Conservation (phyloP, 2,888 invertebrate genomes). For the Pheosia tremula region DNA sequence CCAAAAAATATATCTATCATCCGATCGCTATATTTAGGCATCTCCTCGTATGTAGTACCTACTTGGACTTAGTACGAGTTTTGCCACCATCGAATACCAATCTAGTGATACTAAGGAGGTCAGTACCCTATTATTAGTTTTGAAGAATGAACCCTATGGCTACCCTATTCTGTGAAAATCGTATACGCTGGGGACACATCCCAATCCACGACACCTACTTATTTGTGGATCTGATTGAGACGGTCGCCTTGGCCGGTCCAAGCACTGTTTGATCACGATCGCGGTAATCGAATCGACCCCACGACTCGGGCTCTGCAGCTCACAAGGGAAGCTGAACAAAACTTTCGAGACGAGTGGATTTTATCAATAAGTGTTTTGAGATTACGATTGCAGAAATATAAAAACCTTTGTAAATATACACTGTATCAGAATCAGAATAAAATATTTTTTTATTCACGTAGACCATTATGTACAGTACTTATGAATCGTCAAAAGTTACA, state of each 20-base stretch:
- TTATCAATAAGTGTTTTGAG: not conserved
- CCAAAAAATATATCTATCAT: too few species aligned
- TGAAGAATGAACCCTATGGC: too few species aligned
- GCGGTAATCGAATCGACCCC: conserved; percentile 40
- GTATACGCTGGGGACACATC: conserved; percentile 5
- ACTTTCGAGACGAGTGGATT: not conserved
- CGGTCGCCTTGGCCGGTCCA: conserved; percentile 12
- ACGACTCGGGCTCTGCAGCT: conserved; percentile 10
- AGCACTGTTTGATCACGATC: conserved; percentile 41
- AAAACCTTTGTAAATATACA: not conserved
- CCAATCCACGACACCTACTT: conserved; percentile 8
- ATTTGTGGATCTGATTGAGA: conserved; percentile 17
- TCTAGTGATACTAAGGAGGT: too few species aligned
- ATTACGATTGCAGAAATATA: not conserved
- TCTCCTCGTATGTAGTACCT: too few species aligned
- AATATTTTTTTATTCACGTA: too few species aligned
- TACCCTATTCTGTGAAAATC: not conserved
- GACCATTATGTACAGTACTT: too few species aligned
- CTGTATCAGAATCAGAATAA: too few species aligned
- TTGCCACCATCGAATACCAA: too few species aligned
- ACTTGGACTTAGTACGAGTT: too few species aligned
- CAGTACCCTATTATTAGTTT: too few species aligned
- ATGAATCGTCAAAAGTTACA: too few species aligned
- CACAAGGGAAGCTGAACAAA: not conserved
- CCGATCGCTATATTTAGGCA: too few species aligned